Conservation (phyloP, 2,797 vertebrate species). For the Gadopsis marmoratus region DNA sequence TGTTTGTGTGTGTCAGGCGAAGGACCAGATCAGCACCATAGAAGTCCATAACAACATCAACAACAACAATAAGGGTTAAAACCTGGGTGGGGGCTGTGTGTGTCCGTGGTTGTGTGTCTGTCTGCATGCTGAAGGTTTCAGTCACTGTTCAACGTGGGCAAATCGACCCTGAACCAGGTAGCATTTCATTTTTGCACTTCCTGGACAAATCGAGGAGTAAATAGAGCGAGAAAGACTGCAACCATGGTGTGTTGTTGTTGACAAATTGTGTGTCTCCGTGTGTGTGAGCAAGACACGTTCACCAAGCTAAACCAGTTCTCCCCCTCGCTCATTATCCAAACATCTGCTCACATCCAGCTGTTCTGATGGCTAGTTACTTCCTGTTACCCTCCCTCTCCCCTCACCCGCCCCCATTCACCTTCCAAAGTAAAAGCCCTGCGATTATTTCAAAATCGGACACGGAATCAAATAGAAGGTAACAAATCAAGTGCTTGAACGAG, state of each 20-base stretch:
- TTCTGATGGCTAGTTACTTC: conserved; percentile 55
- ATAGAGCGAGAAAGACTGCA: conserved; percentile 49
- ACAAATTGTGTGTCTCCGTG: not conserved
- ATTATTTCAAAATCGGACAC: conserved; percentile 63
- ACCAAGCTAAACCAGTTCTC: conserved; percentile 54
- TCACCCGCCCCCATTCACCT: conserved; percentile 38
- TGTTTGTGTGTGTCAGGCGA: conserved; percentile 59
- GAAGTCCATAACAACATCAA: conserved; percentile 78
- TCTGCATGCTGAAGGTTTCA: conserved; percentile 64
- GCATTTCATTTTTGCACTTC: conserved; percentile 57
- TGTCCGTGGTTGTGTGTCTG: conserved; percentile 32
- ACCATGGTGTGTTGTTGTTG: conserved; percentile 10
- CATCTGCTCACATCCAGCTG: conserved; percentile 70
- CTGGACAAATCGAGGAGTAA: conserved; percentile 53
- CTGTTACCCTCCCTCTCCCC: conserved; percentile 33
- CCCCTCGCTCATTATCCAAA: conserved; percentile 35
- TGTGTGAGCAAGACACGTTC: conserved; percentile 46
- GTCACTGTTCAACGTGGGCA: conserved; percentile 60
- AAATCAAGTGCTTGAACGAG: conserved; percentile 74
- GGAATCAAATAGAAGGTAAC: conserved; percentile 78
- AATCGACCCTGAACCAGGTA: conserved; percentile 61
- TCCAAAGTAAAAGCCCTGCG: conserved; percentile 61
- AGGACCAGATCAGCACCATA: conserved; percentile 81
- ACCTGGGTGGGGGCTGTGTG: conserved; percentile 55
- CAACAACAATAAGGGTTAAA: conserved; percentile 70